Evolutionary conservation across 1,140 invertebrate species (phyloP).

Genomic region (Drosophila ficusphila): DNA sequence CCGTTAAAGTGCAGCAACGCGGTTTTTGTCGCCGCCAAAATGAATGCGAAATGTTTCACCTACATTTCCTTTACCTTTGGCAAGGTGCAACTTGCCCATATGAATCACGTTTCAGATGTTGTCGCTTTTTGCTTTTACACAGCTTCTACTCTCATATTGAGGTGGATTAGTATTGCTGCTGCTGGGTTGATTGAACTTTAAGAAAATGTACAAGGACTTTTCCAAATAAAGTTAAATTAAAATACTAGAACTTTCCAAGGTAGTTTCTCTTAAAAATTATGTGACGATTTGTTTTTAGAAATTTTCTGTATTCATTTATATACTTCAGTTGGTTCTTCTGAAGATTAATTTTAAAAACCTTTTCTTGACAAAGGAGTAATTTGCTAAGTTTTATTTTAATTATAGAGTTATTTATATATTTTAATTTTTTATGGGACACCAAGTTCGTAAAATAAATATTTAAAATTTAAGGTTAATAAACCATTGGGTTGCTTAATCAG

Average conservation of each 20-base stretch:
- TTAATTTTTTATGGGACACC: too few relatives aligned
- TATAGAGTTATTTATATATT: not conserved
- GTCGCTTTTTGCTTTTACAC: not conserved
- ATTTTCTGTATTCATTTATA: too few relatives aligned
- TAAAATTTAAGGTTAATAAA: not conserved
- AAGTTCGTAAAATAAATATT: too few relatives aligned
- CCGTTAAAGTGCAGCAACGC: conserved; percentile 46
- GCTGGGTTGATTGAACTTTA: conserved; percentile 2
- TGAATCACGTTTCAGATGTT: not conserved
- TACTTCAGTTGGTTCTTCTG: too few relatives aligned
- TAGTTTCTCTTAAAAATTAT: too few relatives aligned
- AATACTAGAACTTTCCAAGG: too few relatives aligned
- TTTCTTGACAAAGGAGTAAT: too few relatives aligned
- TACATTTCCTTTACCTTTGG: conserved; percentile 42
- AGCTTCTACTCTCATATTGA: not conserved
- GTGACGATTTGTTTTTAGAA: too few relatives aligned
- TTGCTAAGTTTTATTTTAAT: too few relatives aligned
- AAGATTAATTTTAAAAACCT: too few relatives aligned
- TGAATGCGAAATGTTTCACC: conserved; percentile 53
- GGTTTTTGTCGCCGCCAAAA: conserved; percentile 33
- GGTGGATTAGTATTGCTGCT: not conserved
- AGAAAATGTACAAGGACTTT: not conserved
- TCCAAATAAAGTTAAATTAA: too few relatives aligned
- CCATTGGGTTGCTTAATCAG: not conserved
- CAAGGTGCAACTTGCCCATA: not conserved